phyloP scores from a whole-genome alignment of 1,140 invertebrate species.

The Macrocentrus cingulum region DNA sequence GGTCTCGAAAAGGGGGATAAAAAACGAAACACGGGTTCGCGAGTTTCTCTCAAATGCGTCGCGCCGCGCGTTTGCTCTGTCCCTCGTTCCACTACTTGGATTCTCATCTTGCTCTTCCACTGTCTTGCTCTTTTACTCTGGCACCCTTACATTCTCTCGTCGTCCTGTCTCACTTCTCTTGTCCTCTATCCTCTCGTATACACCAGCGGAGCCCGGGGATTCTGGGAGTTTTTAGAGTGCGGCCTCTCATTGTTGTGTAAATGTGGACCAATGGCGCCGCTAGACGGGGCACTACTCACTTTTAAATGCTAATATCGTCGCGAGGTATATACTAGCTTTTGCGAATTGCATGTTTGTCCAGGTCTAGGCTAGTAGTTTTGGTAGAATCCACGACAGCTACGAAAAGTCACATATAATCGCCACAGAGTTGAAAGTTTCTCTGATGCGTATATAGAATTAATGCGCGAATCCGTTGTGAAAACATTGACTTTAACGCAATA shows the following conservation, averaged over 20 bases:
- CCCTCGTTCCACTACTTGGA: constrained; percentile 23
- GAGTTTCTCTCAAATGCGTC: constrained; percentile 36
- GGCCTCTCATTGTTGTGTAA: constrained; percentile 57
- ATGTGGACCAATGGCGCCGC: constrained; percentile 56
- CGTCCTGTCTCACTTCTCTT: constrained; percentile 20
- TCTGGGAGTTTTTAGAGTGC: constrained; percentile 56
- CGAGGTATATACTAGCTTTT: constrained; percentile 47
- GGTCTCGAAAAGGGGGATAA: constrained; percentile 38
- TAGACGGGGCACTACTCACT: constrained; percentile 47
- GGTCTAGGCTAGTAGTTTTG: background rate
- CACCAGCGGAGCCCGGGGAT: constrained; percentile 39
- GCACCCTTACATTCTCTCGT: constrained; percentile 24
- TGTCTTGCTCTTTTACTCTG: constrained; percentile 19
- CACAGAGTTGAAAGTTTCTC: constrained; percentile 16
- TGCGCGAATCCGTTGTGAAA: constrained; percentile 14
- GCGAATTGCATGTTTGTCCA: constrained; percentile 35
- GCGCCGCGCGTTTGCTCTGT: constrained; percentile 34
- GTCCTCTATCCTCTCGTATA: constrained; percentile 27
- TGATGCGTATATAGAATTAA: constrained; percentile 22
- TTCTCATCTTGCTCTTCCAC: constrained; percentile 1
- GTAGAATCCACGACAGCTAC: background rate
- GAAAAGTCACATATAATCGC: background rate
- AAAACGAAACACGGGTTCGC: constrained; percentile 40
- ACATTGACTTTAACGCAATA: constrained; percentile 4
- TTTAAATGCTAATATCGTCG: constrained; percentile 55